phyloP scores from a whole-genome alignment of 2,113 vertebrate species.

The Ophthalmolycus amberensis region DNA sequence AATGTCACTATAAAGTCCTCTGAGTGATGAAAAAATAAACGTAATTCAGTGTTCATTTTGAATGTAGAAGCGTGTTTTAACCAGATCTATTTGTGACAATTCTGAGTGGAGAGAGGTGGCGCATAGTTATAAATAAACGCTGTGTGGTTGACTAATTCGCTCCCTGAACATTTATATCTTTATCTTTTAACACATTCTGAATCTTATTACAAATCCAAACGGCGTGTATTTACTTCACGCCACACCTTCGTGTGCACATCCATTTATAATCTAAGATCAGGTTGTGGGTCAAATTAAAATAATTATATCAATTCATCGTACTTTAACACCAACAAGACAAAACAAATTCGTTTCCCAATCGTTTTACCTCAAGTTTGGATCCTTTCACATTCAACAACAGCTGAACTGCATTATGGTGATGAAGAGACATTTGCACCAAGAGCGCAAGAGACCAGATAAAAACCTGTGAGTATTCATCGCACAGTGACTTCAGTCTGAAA shows the following conservation, averaged over 20 bases:
- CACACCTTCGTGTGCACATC: background rate
- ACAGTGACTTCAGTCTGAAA: too few species aligned
- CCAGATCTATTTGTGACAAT: background rate
- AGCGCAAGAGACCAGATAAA: constrained; percentile 25
- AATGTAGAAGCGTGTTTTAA: background rate
- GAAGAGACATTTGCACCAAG: constrained; percentile 14
- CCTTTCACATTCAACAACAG: background rate
- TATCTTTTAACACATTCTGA: background rate
- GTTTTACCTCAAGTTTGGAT: constrained; percentile 53
- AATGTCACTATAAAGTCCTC: constrained; percentile 3
- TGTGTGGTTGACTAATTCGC: background rate
- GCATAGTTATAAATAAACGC: constrained; percentile 2
- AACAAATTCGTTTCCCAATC: background rate
- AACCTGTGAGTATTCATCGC: too few species aligned
- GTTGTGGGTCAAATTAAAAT: background rate
- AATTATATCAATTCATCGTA: background rate
- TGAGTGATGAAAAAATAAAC: background rate
- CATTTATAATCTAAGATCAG: background rate
- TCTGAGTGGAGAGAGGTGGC: constrained; percentile 1
- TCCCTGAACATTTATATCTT: background rate
- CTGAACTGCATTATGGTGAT: constrained; percentile 8
- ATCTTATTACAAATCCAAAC: background rate
- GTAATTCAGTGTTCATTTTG: accelerated
- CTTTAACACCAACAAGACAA: background rate
- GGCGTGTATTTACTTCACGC: background rate